phyloP scores from a whole-genome alignment of 2,888 invertebrate species.

The Oasisia sp. region DNA sequence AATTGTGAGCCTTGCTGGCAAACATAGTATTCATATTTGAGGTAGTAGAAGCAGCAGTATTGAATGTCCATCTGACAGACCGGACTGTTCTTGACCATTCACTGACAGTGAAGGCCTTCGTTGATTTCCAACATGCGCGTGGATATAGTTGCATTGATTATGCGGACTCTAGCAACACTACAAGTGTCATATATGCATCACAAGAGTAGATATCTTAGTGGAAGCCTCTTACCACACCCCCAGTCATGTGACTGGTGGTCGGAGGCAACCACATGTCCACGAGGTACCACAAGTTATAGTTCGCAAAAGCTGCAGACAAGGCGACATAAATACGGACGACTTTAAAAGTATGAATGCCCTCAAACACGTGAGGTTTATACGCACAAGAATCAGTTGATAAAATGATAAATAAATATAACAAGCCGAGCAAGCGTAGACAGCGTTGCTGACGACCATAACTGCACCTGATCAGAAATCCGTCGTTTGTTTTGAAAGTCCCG shows the following conservation, averaged over 20 bases:
- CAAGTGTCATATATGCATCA: not conserved
- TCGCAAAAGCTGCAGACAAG: constrained; percentile 6
- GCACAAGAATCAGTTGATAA: not conserved
- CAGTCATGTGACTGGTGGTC: not conserved
- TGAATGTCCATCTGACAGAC: not conserved
- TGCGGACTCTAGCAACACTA: not conserved
- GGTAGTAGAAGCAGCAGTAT: not conserved
- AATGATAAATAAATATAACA: not conserved
- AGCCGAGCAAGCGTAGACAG: not conserved
- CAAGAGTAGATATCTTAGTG: not conserved
- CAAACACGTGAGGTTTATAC: not conserved
- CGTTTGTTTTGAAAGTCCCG: not conserved
- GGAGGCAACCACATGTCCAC: not conserved
- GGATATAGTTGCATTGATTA: constrained; percentile 13
- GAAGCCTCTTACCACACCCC: not conserved
- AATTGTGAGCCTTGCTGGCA: not conserved
- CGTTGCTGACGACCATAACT: not conserved
- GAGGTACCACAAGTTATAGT: not conserved
- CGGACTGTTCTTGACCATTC: not conserved
- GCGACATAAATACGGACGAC: not conserved
- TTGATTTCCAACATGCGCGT: not conserved
- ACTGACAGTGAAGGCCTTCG: not conserved
- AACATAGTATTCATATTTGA: not conserved
- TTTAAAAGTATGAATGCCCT: not conserved
- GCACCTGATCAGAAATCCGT: constrained; percentile 10